Evolutionary conservation across 2,113 vertebrate species (phyloP).

Genomic region (Ginglymostoma cirratum): DNA sequence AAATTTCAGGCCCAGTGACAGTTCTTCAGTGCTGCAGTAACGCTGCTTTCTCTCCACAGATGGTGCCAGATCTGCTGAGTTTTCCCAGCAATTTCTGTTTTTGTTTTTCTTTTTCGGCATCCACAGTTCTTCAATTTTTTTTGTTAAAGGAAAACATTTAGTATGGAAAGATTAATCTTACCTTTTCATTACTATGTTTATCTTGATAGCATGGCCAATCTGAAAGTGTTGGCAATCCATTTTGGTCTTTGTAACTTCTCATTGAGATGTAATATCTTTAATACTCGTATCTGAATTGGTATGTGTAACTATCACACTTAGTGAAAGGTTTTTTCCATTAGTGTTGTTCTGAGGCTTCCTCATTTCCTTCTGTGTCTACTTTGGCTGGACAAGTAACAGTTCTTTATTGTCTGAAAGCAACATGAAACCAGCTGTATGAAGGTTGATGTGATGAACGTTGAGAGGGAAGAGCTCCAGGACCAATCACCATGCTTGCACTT

Average conservation of each 20-base stretch:
- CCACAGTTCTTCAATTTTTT: too few species aligned
- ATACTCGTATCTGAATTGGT: background rate
- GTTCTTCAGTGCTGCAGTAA: too few species aligned
- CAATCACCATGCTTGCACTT: background rate
- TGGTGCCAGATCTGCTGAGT: too few species aligned
- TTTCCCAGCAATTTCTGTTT: too few species aligned
- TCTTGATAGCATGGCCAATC: background rate
- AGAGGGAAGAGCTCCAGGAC: background rate
- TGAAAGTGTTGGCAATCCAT: background rate
- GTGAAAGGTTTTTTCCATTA: background rate
- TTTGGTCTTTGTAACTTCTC: background rate
- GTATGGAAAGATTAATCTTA: background rate
- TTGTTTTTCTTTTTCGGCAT: too few species aligned
- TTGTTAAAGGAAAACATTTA: background rate
- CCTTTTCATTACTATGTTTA: background rate
- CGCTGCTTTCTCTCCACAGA: too few species aligned
- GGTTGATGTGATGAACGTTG: background rate
- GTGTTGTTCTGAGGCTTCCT: background rate
- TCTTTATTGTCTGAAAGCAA: background rate
- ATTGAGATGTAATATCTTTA: background rate
- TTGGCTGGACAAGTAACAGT: background rate
- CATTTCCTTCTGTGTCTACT: background rate
- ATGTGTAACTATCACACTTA: background rate
- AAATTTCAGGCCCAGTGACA: too few species aligned
- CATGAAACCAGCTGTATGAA: background rate